A percentile compares a stretch with the other conserved stretches of the same genome.
Evolutionary conservation across 2,113 vertebrate genomes (phyloP).

Genomic region (Gracilinanus agilis): DNA sequence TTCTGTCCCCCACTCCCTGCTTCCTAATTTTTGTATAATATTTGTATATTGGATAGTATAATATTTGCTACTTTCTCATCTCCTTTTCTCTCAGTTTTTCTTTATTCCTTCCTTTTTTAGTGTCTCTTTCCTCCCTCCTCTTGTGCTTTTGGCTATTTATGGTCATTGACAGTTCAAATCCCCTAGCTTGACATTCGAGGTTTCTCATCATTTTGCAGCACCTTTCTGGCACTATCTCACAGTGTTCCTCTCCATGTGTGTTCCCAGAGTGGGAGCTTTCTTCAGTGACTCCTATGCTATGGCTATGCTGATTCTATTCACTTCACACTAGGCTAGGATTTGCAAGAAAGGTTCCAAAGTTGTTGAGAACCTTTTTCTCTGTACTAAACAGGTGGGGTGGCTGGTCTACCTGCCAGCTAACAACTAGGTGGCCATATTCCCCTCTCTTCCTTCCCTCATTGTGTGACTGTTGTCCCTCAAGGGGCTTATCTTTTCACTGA

Average conservation of each 20-base stretch:
- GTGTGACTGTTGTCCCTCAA: background rate
- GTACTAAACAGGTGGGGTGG: background rate
- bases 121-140: background rate
- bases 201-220: background rate
- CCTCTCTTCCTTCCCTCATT: background rate
- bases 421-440: background rate
- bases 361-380: background rate
- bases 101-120: background rate
- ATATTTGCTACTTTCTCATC: background rate
- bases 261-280: background rate
- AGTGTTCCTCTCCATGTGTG: background rate
- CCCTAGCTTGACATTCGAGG: background rate
- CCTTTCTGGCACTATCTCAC: background rate
- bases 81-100: background rate
- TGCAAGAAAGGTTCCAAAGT: background rate
- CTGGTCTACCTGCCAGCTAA: background rate
- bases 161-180: background rate
- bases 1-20: background rate
- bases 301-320: background rate
- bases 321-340: background rate
- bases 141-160: background rate
- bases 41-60: too few species aligned
- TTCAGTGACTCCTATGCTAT: background rate
- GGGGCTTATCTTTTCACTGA: background rate
- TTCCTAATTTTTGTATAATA: background rate